Conservation (phyloP, 2,797 vertebrate genomes). For the Falco peregrinus region DNA sequence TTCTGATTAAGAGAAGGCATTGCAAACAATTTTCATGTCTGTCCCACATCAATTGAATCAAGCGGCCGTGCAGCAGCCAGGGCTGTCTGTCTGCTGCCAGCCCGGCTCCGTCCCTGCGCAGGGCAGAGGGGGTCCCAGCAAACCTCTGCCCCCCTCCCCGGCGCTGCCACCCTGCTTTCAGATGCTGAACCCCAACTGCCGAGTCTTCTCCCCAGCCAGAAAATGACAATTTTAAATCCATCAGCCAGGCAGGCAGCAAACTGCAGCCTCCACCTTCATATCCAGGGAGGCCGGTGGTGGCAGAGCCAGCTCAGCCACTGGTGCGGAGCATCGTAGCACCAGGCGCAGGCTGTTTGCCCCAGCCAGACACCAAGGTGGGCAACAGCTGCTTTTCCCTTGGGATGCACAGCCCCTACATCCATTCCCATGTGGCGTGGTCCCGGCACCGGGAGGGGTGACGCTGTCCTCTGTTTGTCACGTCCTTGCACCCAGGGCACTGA, state of each 20-base stretch:
- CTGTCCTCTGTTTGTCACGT: not conserved
- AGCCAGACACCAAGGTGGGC: not conserved
- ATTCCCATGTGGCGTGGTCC: not conserved
- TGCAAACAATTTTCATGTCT: not conserved
- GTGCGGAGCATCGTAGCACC: not conserved
- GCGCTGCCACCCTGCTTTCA: not conserved
- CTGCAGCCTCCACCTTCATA: not conserved
- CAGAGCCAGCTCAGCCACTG: not conserved
- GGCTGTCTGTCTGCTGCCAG: not conserved
- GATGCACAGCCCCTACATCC: not conserved
- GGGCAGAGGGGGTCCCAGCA: not conserved
- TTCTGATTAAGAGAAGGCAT: constrained; percentile 7
- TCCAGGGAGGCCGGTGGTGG: not conserved
- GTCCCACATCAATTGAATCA: not conserved
- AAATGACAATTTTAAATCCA: not conserved
- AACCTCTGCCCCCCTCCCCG: not conserved
- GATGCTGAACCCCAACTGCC: not conserved
- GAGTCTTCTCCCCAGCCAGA: not conserved
- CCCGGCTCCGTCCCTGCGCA: not conserved
- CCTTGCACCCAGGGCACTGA: not conserved
- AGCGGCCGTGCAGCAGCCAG: not conserved
- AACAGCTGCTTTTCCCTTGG: not conserved
- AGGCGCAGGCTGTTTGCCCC: not conserved
- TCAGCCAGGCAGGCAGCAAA: not conserved
- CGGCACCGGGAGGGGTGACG: not conserved